Evolutionary conservation across 2,113 vertebrate genomes (phyloP), one percentile per base, ranked within the genome.

Genomic region (Tyto alba): DNA sequence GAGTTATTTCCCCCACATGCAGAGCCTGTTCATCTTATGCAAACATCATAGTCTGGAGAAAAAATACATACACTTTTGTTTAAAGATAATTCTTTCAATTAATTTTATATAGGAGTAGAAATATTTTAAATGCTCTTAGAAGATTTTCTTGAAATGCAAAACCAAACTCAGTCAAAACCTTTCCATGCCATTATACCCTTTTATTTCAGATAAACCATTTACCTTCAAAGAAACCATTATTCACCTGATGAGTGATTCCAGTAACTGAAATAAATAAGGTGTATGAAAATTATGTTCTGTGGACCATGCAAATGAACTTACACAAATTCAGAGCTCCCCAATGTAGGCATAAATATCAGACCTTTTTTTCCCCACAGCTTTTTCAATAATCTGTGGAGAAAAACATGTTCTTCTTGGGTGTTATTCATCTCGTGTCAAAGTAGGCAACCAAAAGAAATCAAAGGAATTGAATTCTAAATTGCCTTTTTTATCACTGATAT

Each of bases 401-500:
- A 92, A 88, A 25, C 27, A 14, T 25, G 8, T 47, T 88, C 16
- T 91, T 92, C 34, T 53, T 40, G 8, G 5, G 23, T 78, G 38
- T 15, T 92, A 25, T 78, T 94, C 62, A 75, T 67, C n/a, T 81
- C 68, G 75, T 64, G 87, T 89, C 84, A 75, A 84, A 85, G 43
- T 56, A 78, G 34, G 69, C 27, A 92, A 85, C 64, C 34, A 89
- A 90, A 95, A 91, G 89, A 89, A 85, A 92, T 91, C 52, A 85
- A 60, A 95, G 78, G 1, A 89, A 92, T 87, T 89, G 64, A 71
- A 75, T 27, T 85, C 5, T 78, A 82, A 90, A 91, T 78, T 95
- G 84, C 15, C 52, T 71, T 74, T 93, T 92, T 92, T 91, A 77
- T 72, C 64, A 72, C 20, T 47, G 52, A 68, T 74, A 72, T 50